phyloP scores from a whole-genome alignment of 2,113 vertebrate species.

The Leptobrachium ailaonicum region DNA sequence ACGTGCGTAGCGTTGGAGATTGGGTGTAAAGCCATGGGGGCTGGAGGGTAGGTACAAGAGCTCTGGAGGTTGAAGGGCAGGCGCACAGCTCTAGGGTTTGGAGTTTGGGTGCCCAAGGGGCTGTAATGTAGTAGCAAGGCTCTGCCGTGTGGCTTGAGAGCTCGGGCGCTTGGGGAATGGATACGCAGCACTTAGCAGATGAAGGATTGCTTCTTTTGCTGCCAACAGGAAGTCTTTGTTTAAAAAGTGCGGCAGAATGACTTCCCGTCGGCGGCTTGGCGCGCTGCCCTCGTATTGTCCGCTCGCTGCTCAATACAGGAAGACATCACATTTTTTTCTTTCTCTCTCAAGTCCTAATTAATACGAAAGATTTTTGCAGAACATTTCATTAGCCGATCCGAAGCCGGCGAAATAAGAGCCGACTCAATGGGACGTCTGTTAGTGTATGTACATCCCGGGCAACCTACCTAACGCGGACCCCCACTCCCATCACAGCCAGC shows the following conservation, averaged over 20 bases:
- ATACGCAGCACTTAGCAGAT: too few relatives aligned
- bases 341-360: slow-evolving; percentile 8
- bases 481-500: too few relatives aligned
- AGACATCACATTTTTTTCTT: not conserved
- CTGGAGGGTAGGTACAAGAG: too few relatives aligned
- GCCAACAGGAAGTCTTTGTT: slow-evolving; percentile 15
- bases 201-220: not conserved
- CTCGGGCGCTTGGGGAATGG: too few relatives aligned
- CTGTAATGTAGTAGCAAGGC: not conserved
- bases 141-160: not conserved
- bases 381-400: not conserved
- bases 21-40: too few relatives aligned
- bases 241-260: slow-evolving; percentile 15
- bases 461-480: not conserved
- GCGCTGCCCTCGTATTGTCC: not conserved
- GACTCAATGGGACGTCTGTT: not conserved
- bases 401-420: not conserved
- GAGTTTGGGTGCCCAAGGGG: not conserved
- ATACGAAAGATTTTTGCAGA: slow-evolving; percentile 6
- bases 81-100: not conserved
- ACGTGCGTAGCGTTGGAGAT: too few relatives aligned
- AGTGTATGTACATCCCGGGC: not conserved
- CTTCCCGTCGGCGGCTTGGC: slow-evolving; percentile 29
- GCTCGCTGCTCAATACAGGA: not conserved
- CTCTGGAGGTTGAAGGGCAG: too few relatives aligned